Conservation (phyloP, 2,113 vertebrate genomes). For the Emydocephalus ijimae region DNA sequence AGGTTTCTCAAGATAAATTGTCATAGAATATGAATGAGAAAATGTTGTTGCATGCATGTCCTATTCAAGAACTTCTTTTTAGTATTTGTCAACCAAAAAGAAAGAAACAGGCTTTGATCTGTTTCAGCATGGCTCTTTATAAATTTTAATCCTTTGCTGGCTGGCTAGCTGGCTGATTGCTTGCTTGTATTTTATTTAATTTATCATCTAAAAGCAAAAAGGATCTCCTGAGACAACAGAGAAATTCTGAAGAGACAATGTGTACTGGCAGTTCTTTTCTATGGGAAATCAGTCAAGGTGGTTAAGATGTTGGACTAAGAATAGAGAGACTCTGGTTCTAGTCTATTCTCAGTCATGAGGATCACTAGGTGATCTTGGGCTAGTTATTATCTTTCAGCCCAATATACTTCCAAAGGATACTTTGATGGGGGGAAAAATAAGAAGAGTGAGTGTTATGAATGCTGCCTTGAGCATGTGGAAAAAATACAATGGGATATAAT, state of each 20-base stretch:
- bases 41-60: not conserved
- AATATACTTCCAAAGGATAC: not conserved
- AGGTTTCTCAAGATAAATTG: not conserved
- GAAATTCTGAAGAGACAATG: not conserved
- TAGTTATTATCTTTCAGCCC: not conserved
- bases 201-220: not conserved
- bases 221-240: not conserved
- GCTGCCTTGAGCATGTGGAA: not conserved
- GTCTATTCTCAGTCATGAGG: not conserved
- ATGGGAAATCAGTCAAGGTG: not conserved
- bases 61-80: not conserved
- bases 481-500: not conserved
- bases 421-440: not conserved
- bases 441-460: not conserved
- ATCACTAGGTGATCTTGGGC: not conserved
- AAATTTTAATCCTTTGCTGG: not conserved
- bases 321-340: not conserved
- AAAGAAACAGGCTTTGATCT: not conserved
- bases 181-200: not conserved
- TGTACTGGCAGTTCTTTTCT: not conserved
- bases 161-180: not conserved
- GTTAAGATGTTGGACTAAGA: not conserved
- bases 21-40: not conserved
- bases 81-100: not conserved
- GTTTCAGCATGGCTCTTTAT: not conserved